A percentile compares a stretch with the other conserved stretches of the same genome.
phyloP scores from a whole-genome alignment of 2,113 vertebrate genomes.

The Atherinomorus stipes region DNA sequence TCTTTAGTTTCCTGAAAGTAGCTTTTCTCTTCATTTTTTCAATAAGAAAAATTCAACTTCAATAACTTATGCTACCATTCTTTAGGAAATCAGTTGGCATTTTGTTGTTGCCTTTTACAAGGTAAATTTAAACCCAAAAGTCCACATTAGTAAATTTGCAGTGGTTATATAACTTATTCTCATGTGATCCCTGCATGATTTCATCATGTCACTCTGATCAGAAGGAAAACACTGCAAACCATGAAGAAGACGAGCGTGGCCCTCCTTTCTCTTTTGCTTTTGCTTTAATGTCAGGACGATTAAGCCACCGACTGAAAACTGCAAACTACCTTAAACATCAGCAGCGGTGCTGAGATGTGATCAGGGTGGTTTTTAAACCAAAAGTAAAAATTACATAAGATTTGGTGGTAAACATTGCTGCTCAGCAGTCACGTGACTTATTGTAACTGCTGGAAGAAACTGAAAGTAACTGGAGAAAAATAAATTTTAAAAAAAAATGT shows the following conservation, averaged over 20 bases:
- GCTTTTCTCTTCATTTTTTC: neutral
- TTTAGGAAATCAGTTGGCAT: neutral
- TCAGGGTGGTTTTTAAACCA: neutral
- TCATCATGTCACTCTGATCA: neutral
- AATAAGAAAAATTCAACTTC: too few species aligned
- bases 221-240: neutral
- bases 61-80: neutral
- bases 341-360: neutral
- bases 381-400: too few species aligned
- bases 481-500: neutral
- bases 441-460: neutral
- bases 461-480: neutral
- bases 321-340: slow-evolving; percentile 5
- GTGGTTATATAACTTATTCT: neutral
- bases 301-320: neutral
- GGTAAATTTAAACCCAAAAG: neutral
- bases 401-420: too few species aligned
- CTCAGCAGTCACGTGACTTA: neutral
- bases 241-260: neutral
- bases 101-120: neutral
- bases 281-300: neutral
- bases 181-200: neutral
- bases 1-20: neutral
- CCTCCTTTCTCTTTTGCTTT: neutral
- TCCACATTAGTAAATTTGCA: neutral